phyloP scores from a whole-genome alignment of 2,888 invertebrate species.

The Ypsolopha scabrella region DNA sequence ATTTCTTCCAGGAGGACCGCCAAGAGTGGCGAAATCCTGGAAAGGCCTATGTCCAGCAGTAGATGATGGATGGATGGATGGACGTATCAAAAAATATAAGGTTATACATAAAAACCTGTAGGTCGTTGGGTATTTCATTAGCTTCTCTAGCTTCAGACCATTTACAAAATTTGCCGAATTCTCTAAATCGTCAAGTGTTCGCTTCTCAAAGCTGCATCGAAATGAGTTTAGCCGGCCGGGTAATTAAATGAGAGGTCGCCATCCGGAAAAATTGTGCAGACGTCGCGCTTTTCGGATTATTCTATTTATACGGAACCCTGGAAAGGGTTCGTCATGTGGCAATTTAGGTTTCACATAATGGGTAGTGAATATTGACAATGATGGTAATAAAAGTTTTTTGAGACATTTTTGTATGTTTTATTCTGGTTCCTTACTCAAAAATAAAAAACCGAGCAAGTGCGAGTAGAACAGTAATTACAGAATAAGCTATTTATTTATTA shows the following conservation, averaged over 20 bases:
- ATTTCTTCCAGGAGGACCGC: no score
- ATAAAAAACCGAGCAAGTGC: no score
- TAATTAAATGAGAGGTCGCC: constrained; percentile 42
- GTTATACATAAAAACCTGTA: no score
- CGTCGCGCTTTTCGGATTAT: constrained; percentile 16
- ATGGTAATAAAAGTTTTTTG: neutral
- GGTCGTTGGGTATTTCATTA: no score
- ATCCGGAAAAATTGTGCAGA: constrained; percentile 39
- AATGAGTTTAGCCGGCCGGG: constrained; percentile 22
- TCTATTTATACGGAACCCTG: constrained; percentile 25
- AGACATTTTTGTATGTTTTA: neutral
- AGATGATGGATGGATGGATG: no score
- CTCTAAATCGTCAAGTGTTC: neutral
- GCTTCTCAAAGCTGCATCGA: constrained; percentile 5
- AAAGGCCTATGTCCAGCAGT: no score
- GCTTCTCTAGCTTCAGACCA: no score
- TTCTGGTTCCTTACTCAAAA: no score
- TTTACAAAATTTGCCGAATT: neutral
- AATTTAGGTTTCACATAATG: constrained; percentile 11
- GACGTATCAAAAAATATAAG: no score
- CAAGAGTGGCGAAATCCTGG: no score
- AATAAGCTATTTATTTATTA: no score
- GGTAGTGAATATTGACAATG: neutral
- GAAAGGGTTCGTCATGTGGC: neutral
- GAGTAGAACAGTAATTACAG: no score